phyloP scores from a whole-genome alignment of 2,113 vertebrate genomes.

The Oncorhynchus gorbuscha region DNA sequence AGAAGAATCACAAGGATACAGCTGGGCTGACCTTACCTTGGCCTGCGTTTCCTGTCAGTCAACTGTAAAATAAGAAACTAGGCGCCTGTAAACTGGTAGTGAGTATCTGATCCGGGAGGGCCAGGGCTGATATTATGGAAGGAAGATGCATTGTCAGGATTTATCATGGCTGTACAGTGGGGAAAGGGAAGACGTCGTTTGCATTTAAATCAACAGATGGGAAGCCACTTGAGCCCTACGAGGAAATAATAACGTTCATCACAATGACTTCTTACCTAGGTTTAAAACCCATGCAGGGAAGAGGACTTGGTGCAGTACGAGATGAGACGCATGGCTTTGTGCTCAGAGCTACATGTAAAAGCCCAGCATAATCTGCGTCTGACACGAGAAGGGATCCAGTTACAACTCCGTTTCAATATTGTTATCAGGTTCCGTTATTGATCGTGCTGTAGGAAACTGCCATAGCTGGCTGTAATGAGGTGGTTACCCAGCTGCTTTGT shows the following conservation, averaged over 20 bases:
- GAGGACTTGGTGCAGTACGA: background rate
- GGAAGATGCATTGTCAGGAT: constrained; percentile 32
- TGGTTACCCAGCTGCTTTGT: constrained; percentile 27
- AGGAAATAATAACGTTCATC: background rate
- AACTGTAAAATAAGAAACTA: constrained; percentile 21
- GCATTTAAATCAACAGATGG: background rate
- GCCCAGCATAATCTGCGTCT: constrained; percentile 3
- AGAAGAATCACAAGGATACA: constrained; percentile 25
- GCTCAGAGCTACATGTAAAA: constrained; percentile 5
- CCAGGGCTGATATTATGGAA: constrained; percentile 51
- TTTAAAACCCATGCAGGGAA: background rate
- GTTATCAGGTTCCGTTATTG: constrained; percentile 62
- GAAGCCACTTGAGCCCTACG: background rate
- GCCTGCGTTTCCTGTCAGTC: constrained; percentile 29
- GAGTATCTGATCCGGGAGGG: constrained; percentile 26
- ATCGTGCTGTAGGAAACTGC: constrained; percentile 31
- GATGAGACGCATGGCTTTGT: background rate
- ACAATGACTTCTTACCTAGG: background rate
- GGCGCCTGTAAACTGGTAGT: constrained; percentile 24
- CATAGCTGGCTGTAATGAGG: constrained; percentile 13
- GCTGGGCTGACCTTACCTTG: constrained; percentile 52
- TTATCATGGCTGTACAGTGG: constrained; percentile 35
- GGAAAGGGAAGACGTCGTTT: background rate
- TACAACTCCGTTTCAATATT: constrained; percentile 54
- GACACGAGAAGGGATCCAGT: constrained; percentile 40